Conservation (phyloP, 2,888 invertebrate genomes). For the Tenthredo mesomela region DNA sequence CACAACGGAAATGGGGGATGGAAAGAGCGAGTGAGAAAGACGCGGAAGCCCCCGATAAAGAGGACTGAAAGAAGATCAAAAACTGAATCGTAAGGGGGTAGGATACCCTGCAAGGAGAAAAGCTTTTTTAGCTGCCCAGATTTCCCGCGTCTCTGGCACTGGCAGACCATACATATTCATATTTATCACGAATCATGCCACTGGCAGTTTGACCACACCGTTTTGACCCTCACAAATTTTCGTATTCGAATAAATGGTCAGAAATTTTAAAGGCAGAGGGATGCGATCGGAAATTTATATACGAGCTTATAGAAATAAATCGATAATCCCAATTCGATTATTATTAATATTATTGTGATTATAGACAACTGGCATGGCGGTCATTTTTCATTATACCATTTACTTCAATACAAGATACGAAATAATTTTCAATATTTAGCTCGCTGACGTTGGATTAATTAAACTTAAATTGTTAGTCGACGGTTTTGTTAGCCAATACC, state of each 20-base stretch:
- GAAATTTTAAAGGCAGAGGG: conserved; percentile 17
- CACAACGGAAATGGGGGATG: conserved; percentile 33
- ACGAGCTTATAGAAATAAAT: neutral
- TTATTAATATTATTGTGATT: neutral
- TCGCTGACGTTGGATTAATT: neutral
- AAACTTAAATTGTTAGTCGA: neutral
- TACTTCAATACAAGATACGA: neutral
- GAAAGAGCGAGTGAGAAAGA: neutral
- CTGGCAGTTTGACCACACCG: neutral
- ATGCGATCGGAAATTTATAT: neutral
- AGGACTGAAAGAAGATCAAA: conserved; percentile 40
- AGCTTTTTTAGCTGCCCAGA: conserved; percentile 13
- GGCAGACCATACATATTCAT: conserved; percentile 26
- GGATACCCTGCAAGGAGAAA: neutral
- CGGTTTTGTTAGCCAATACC: neutral
- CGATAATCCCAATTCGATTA: neutral
- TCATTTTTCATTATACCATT: neutral
- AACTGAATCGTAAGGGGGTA: neutral
- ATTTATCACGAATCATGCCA: conserved; percentile 37
- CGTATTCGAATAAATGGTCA: conserved; percentile 27
- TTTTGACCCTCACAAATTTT: conserved; percentile 29
- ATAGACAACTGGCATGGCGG: neutral
- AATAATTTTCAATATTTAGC: neutral
- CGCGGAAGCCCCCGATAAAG: conserved; percentile 32
- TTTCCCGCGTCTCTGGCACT: neutral